Conservation (phyloP, 2,888 invertebrate genomes). For the Aphidoletes aphidimyza region DNA sequence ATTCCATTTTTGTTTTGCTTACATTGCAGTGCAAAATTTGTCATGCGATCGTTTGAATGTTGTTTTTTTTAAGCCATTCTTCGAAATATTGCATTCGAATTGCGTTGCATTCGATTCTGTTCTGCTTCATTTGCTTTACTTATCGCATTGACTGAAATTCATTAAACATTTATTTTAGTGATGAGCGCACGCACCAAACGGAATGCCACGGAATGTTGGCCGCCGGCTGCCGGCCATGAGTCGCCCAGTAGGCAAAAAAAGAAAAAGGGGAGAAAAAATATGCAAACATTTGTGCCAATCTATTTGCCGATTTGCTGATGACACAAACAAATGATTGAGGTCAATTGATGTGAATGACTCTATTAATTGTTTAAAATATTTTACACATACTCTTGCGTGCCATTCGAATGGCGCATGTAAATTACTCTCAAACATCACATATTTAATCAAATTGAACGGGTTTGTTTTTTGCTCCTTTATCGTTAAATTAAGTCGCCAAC, state of each 20-base stretch:
- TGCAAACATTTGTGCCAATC: conserved; percentile 34
- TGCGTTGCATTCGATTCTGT: background rate
- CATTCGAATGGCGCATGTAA: too few relatives aligned
- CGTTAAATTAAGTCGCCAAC: background rate
- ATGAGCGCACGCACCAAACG: too few relatives aligned
- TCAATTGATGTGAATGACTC: conserved; percentile 32
- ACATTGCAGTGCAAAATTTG: background rate
- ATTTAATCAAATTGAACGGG: background rate
- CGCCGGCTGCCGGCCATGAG: too few relatives aligned
- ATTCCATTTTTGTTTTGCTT: background rate
- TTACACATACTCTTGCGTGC: background rate
- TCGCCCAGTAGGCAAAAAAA: too few relatives aligned
- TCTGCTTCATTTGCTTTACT: background rate
- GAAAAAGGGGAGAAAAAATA: background rate
- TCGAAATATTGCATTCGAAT: background rate
- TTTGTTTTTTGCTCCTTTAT: background rate
- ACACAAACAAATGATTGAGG: conserved; percentile 44
- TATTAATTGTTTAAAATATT: conserved; percentile 21
- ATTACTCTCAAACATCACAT: too few relatives aligned
- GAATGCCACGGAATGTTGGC: too few relatives aligned
- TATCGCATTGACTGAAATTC: too few relatives aligned
- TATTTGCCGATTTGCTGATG: background rate
- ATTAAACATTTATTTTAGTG: too few relatives aligned
- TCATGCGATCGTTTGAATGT: background rate
- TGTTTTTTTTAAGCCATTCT: background rate